Base-by-base conservation (phyloP, 64 coral and sea anemone genomes). In the Montipora sp. region DNA sequence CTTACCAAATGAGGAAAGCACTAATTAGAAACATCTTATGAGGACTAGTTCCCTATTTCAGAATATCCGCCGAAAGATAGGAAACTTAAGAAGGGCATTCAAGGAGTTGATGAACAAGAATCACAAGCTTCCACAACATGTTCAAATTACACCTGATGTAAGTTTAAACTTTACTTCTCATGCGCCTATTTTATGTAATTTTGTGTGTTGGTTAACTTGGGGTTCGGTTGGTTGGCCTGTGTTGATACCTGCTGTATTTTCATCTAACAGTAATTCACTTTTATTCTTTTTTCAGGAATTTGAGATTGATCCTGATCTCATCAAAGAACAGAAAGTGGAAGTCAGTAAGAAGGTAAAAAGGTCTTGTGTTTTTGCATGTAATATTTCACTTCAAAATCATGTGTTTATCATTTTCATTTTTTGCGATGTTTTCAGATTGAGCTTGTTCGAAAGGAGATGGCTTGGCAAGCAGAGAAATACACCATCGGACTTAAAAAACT, bases 381-480 rank as follows among this genome's bases (percentile, higher is more conserved):
- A 55, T 20, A 36, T 36, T 36, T 36, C 36, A 36, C 36, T 36
- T 36, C 36, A 36, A 36, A 36, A 36, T 3, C 12, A 13, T 6
- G 14, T 48, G 11, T 23, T 4, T 58, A 45, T 14, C 15, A 51
- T 12, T 12, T 27, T 18, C 51, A 11, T 48, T 45, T 20, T 87
- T 22, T 21, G 45, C 44, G 44, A 24, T 53, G 3, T 67, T 81
- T 88, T 72, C 36, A 98, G 96, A 93, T 98, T 89, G 96, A 91
- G 58, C 57, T 96, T 73, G 97, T 98, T 83, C 92, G 77, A 12
- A 95, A 96, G 50, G 97, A 98, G 83, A 86, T 98, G 80, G 83
- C 88, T 20, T 98, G 97, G 97, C 94, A 98, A 59, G 89, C 97
- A 45, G 97, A 98, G 77, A 98, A 98, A 81, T 75, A 94, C 16